Evolutionary conservation across 2,888 invertebrate species (phyloP).

Genomic region (Peribatodes rhomboidaria): DNA sequence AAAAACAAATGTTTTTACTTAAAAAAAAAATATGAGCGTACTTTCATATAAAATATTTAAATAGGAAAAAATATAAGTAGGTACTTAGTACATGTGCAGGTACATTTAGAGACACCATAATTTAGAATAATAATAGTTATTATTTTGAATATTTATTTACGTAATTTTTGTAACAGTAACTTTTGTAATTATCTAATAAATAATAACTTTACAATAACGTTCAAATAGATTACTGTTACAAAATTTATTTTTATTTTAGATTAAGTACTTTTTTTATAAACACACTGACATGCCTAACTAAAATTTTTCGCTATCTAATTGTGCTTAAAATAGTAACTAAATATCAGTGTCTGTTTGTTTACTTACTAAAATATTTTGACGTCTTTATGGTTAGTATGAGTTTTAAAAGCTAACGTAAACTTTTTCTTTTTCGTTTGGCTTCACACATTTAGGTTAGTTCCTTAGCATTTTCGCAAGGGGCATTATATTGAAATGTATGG

Average conservation of each 20-base stretch:
- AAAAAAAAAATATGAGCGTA: not conserved
- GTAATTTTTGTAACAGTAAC: conserved; percentile 17
- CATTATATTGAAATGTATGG: too few relatives aligned
- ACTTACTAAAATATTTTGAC: conserved; percentile 19
- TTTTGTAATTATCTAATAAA: not conserved
- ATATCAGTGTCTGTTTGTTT: conserved; percentile 9
- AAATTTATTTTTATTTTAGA: conserved; percentile 12
- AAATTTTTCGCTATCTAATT: conserved; percentile 40
- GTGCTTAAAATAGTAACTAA: conserved; percentile 30
- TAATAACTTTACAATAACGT: not conserved
- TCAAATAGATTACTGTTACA: conserved; percentile 23
- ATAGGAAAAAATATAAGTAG: conserved; percentile 4
- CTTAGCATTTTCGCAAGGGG: too few relatives aligned
- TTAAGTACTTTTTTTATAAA: conserved; percentile 20
- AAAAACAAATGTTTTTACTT: not conserved
- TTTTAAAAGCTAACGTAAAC: too few relatives aligned
- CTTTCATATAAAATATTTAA: not conserved
- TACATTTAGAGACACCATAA: conserved; percentile 29
- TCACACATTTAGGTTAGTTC: too few relatives aligned
- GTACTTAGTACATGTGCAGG: conserved; percentile 35
- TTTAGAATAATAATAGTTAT: conserved; percentile 14
- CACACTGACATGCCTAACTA: conserved; percentile 29
- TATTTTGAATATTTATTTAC: conserved; percentile 11
- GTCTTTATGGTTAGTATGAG: conserved; percentile 26
- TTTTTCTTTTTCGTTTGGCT: too few relatives aligned